phyloP scores from a whole-genome alignment of 2,113 vertebrate species.

The Melanerpes aurifrons region DNA sequence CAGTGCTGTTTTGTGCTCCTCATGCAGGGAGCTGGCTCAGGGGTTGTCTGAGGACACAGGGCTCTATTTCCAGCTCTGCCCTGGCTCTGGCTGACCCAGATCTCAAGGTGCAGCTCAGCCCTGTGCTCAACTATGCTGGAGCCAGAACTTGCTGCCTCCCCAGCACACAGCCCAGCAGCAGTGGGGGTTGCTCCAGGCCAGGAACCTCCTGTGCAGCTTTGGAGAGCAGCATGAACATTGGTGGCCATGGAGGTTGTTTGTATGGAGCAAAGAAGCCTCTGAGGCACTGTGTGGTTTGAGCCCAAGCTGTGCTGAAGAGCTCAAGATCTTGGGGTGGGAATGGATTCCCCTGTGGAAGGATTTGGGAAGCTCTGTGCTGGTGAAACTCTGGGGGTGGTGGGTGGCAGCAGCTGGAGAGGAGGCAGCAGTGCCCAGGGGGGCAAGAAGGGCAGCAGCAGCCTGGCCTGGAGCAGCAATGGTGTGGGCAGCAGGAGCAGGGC shows the following conservation, averaged over 20 bases:
- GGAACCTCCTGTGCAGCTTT: accelerated
- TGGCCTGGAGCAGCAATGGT: too few species aligned
- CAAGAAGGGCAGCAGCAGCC: too few species aligned
- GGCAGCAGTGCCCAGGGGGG: too few species aligned
- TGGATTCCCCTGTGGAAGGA: too few species aligned
- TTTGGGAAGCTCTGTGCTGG: too few species aligned
- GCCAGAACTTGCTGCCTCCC: neutral
- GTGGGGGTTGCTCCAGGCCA: accelerated
- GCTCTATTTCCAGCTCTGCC: slow-evolving; percentile 23
- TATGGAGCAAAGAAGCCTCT: neutral
- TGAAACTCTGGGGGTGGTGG: too few species aligned
- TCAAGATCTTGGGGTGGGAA: too few species aligned
- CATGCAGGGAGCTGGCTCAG: neutral
- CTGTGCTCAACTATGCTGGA: neutral
- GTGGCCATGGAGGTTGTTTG: accelerated
- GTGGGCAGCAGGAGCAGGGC: too few species aligned
- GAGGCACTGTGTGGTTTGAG: too few species aligned
- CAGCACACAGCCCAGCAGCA: neutral
- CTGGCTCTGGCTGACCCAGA: slow-evolving; percentile 20
- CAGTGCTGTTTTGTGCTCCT: accelerated
- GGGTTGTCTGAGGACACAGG: neutral
- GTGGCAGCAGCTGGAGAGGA: too few species aligned
- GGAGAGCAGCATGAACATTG: accelerated
- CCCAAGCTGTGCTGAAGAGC: too few species aligned
- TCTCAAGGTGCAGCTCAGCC: accelerated